Percentiles rank a stretch among this genome's conserved stretches.
phyloP scores from a whole-genome alignment of 2,888 invertebrate genomes.

The Micoletzkya japonica region DNA sequence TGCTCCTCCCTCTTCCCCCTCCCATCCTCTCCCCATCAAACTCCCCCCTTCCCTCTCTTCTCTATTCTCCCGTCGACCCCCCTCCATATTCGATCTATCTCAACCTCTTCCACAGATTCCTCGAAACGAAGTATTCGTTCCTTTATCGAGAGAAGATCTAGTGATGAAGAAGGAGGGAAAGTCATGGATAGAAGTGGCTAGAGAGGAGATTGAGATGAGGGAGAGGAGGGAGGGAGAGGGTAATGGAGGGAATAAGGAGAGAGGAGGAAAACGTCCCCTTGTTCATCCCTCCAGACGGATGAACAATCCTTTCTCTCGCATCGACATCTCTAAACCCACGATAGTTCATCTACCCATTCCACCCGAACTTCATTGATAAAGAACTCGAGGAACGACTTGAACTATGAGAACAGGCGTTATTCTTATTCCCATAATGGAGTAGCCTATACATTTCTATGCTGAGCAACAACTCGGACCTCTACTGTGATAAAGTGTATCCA shows the following conservation, averaged over 20 bases:
- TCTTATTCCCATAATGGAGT: too few relatives aligned
- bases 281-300: neutral
- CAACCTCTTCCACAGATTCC: neutral
- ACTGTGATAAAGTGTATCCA: too few relatives aligned
- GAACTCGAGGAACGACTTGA: neutral
- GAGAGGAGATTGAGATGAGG: neutral
- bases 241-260: neutral
- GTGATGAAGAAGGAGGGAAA: conserved; percentile 1
- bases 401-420: too few relatives aligned
- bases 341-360: conserved; percentile 14
- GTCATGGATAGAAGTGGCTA: conserved; percentile 12
- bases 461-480: too few relatives aligned
- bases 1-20: conserved; percentile 6
- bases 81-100: too few relatives aligned
- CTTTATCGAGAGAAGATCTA: conserved; percentile 10
- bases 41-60: neutral
- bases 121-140: neutral
- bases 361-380: conserved; percentile 11
- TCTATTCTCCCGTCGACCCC: neutral
- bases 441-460: too few relatives aligned
- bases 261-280: too few relatives aligned
- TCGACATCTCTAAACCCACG: conserved; percentile 16
- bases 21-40: neutral
- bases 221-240: neutral
- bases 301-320: conserved; percentile 19